These are phyloP conservation scores for Strix occidentalis DNA, from an alignment of 2,797 vertebrate genomes.

Conservation along the genomic window DNA sequence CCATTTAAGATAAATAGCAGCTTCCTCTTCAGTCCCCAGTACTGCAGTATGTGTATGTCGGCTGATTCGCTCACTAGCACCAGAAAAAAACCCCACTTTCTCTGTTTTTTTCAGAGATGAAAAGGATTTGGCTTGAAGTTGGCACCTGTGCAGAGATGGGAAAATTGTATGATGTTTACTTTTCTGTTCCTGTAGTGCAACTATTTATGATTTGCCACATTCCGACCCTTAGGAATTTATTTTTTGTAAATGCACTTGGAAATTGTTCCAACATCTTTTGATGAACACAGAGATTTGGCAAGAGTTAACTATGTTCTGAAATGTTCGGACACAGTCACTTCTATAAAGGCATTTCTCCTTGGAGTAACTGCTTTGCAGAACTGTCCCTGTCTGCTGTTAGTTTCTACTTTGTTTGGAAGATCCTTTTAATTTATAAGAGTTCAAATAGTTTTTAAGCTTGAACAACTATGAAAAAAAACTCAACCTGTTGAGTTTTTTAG, in stretches of 20 bases:
- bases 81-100: accelerated
- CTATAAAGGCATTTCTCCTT: background rate
- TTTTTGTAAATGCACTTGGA: background rate
- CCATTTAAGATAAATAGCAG: background rate
- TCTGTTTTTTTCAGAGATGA: background rate
- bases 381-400: background rate
- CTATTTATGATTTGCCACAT: background rate
- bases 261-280: background rate
- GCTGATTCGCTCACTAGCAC: background rate
- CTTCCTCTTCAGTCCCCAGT: background rate
- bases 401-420: background rate
- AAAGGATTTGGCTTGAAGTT: background rate
- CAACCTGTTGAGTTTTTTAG: background rate
- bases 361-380: background rate
- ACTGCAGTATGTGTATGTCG: background rate
- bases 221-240: background rate
- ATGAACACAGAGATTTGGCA: background rate
- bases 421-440: background rate
- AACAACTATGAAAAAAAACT: background rate
- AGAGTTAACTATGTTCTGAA: background rate
- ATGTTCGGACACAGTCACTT: background rate
- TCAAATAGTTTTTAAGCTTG: background rate
- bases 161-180: background rate
- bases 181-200: background rate
- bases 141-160: background rate